Evolutionary conservation across 1,140 invertebrate genomes (phyloP), one percentile per base, ranked within the genome.

Genomic region (Calephelis nemesis): DNA sequence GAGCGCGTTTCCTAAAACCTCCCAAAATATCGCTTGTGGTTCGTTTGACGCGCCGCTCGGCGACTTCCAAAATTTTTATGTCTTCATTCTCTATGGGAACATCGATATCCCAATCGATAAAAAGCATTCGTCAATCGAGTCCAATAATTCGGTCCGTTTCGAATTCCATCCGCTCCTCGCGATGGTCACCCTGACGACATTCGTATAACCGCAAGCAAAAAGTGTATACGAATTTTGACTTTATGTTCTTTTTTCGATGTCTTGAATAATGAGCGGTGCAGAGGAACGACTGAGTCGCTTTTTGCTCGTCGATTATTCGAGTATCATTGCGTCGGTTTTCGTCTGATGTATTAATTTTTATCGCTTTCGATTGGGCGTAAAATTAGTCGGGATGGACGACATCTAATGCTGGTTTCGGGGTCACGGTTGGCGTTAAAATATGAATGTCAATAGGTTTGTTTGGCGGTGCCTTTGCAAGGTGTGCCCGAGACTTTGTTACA

Each of bases 31-130:
- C 79, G 82, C 74, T 83, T 87, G 87, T 82, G 85, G 86, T 82
- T 81, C 71, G 69, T 84, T 89, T 87, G 86, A 86, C 75, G 77
- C 80, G 79, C 85, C 88, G 88, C 77, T 68, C 64, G 74, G 54
- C 65, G 30, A 82, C 76, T 77, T 70, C 74, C 78, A 74, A 86
- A 85, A 89, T 86, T 89, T 90, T 90, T 89, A 91, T 89, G 88
- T 91, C 88, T 91, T 91, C 86, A 91, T 91, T 77, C 75, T 74
- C 79, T 78, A 81, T 87, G 85, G 87, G 85, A 88, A 86, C 77
- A 74, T 78, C 76, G 81, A 79, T 81, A 70, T 79, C 71, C 65
- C 63, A 67, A 76, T 71, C 71, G 74, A 78, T 81, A 83, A 81
- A 82, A 90, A 83, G 81, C 67, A 69, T 81, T 76, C 74, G 77